Conservation (phyloP, 2,113 vertebrate species). For the Parus major region DNA sequence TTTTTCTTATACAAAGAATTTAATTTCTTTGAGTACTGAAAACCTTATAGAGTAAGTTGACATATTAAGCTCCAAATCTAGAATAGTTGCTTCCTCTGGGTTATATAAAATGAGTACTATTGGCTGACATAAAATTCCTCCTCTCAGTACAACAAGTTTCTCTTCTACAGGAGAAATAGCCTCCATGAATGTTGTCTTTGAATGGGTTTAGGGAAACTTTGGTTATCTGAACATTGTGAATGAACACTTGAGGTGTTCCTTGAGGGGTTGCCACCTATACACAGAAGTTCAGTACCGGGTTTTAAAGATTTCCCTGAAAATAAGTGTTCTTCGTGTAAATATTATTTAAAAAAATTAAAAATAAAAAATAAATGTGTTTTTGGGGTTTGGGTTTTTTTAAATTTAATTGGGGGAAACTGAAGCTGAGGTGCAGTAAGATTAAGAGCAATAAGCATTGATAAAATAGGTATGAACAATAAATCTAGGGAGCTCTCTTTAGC, state of each 20-base stretch:
- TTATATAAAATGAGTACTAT: background rate
- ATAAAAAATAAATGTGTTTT: background rate
- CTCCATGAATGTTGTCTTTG: background rate
- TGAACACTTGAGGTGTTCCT: background rate
- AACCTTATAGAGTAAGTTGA: background rate
- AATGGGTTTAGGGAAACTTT: background rate
- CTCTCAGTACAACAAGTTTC: background rate
- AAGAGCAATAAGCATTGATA: background rate
- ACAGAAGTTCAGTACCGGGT: background rate
- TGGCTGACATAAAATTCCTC: background rate
- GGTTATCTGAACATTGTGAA: background rate
- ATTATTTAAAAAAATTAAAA: background rate
- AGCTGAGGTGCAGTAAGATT: background rate
- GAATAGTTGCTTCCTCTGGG: background rate
- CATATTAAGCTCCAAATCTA: background rate
- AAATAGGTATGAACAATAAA: background rate
- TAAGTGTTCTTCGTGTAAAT: background rate
- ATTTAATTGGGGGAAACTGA: background rate
- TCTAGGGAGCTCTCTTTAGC: background rate
- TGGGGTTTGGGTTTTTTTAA: accelerated
- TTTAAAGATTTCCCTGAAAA: background rate
- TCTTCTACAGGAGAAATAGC: background rate
- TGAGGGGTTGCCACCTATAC: background rate
- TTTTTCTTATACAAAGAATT: background rate
- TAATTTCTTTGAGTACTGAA: background rate